These are phyloP conservation scores for Hermetia illucens DNA, from an alignment of 1,140 invertebrate species.

Conservation along the genomic window DNA sequence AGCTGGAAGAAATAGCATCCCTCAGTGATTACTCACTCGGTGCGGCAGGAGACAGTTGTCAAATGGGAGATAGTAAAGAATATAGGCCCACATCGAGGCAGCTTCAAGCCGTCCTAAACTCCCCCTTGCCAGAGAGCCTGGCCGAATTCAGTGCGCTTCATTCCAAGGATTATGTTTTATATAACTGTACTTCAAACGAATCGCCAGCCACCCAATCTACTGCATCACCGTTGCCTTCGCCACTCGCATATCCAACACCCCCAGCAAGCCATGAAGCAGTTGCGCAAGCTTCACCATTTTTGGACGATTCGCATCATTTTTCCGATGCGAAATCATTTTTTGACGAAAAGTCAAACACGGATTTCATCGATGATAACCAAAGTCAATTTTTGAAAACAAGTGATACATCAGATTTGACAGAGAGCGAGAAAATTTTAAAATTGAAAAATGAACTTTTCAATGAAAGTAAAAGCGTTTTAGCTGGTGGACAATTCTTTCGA, in stretches of 20 bases:
- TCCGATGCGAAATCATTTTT: slow-evolving; percentile 23
- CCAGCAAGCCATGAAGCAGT: slow-evolving; percentile 68
- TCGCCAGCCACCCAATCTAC: slow-evolving; percentile 32
- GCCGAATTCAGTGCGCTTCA: slow-evolving; percentile 68
- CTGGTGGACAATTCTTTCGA: slow-evolving; percentile 15
- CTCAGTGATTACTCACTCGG: slow-evolving; percentile 45
- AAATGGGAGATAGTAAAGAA: slow-evolving; percentile 1
- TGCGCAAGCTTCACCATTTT: slow-evolving; percentile 28
- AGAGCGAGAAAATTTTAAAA: slow-evolving; percentile 36
- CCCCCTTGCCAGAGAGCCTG: slow-evolving; percentile 58
- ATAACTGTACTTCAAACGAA: slow-evolving; percentile 31
- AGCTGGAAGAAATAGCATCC: slow-evolving; percentile 49
- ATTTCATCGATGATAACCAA: slow-evolving; percentile 11
- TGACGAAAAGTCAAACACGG: slow-evolving; percentile 18
- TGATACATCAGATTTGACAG: slow-evolving; percentile 16
- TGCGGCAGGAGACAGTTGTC: slow-evolving; percentile 12
- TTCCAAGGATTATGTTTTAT: slow-evolving; percentile 34
- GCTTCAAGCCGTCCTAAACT: slow-evolving; percentile 52
- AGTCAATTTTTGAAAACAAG: slow-evolving; percentile 1
- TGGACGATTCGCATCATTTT: slow-evolving; percentile 26
- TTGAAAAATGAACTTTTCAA: slow-evolving; percentile 29
- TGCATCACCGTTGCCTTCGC: slow-evolving; percentile 50
- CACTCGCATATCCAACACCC: slow-evolving; percentile 63
- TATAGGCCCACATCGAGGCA: slow-evolving; percentile 12
- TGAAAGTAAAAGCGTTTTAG: slow-evolving; percentile 18